Evolutionary conservation across 2,113 vertebrate species (phyloP).

Genomic region (Proterorhinus semilunaris): DNA sequence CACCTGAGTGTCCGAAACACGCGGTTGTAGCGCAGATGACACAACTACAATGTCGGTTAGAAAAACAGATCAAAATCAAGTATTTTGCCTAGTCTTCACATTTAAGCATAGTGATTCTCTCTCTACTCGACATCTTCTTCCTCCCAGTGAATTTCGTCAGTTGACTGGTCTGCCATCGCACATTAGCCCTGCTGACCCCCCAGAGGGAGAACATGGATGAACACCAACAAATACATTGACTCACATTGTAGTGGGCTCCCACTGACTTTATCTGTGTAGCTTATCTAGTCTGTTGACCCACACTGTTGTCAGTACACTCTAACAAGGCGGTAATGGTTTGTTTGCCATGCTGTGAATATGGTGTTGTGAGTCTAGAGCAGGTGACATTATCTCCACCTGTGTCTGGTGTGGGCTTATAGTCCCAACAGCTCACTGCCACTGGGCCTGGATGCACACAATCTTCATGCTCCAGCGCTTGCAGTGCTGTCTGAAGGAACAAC

Average conservation of each 20-base stretch:
- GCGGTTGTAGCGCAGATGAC: no score
- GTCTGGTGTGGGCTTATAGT: not conserved
- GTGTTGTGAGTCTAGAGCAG: constrained; percentile 2
- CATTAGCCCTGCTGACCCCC: constrained; percentile 30
- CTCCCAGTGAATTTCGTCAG: constrained; percentile 22
- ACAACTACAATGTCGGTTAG: no score
- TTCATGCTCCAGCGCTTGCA: constrained; percentile 2
- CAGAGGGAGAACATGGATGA: constrained; percentile 12
- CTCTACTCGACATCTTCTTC: not conserved
- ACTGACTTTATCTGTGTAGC: constrained; percentile 6
- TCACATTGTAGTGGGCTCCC: not conserved
- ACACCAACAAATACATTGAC: not conserved
- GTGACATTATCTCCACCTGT: not conserved
- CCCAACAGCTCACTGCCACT: not conserved
- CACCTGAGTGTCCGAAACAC: no score
- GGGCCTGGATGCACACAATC: not conserved
- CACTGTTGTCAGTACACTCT: constrained; percentile 9
- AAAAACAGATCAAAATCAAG: no score
- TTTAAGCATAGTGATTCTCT: no score
- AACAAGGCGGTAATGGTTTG: constrained; percentile 17
- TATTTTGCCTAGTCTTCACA: no score
- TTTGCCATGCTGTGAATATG: constrained; percentile 6
- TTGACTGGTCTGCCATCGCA: constrained; percentile 40
- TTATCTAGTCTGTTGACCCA: constrained; percentile 16
- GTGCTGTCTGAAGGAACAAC: not conserved